Base-by-base conservation (phyloP, 2,113 vertebrate genomes). In the Trichomycterus rosablanca region DNA sequence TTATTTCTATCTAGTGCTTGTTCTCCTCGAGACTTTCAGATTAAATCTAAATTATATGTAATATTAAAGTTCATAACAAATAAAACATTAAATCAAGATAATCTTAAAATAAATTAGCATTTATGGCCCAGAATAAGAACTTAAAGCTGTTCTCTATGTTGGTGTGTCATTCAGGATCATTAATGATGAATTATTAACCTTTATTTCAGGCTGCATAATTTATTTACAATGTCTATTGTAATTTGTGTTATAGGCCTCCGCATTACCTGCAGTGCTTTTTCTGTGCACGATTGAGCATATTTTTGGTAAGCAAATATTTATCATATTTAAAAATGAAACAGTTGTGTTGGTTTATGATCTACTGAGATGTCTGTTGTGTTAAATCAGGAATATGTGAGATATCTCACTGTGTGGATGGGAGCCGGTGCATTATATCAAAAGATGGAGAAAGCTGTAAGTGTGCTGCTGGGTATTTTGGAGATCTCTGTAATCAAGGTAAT, bases 401-500 rank as follows among this genome's bases (percentile, higher is more conserved):
- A 35, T 54, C 74, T 7, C 42, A 66, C 1, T 87, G 86, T 40
- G 71, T 50, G 0, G 55, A 86, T 60, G 14, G 7, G 14, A 28
- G 44, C 0, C 78, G 23, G 1, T 88, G 86, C 22, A 6, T 69
- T 7, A 40, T 78, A 43, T 72, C 78, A 1, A 5, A 43, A 14
- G 79, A 82, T 71, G 73, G 53, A 4, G 66, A n/a, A 11, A 70
- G 56, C 35, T 88, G 85, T 77, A 83, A 61, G 22, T 88, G 86
- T 24, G 45, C 46, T 10, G 1, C 4, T 1, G 80, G 79, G 1
- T 82, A 73, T 68, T 88, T 84, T 54, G 76, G 64, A 4, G 78
- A 84, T 57, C 45, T 19, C 0, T 88, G 86, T 66, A 82, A 82
- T 45, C 78, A 76, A 78, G 63, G 86, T 87, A 73, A n/a, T 54